Base-by-base conservation (phyloP, 2,888 invertebrate species). In the Punctoribates punctum region DNA sequence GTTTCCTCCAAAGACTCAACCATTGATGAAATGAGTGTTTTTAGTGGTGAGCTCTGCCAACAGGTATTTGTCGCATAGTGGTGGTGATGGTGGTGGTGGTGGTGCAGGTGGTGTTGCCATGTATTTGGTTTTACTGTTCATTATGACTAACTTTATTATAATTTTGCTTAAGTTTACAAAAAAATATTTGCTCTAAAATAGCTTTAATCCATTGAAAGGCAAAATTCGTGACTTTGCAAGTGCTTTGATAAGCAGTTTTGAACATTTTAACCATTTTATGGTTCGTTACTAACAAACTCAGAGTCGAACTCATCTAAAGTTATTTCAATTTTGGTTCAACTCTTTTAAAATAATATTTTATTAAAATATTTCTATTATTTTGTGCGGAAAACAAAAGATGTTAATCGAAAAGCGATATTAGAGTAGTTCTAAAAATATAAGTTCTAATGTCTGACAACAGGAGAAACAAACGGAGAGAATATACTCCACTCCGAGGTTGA, bases 181-280 rank as follows among this genome's bases (percentile, higher is more conserved):
- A 67, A 38, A 34, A 67, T n/a, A 29, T 3, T 1, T 38, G 17
- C n/a, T 38, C n/a, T 42, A 20, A 67, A 67, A 29, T 38, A 15
- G 5, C n/a, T 27, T 67, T 67, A 67, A 67, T 67, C 67, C 38
- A 67, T 67, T 67, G 38, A 67, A 67, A 8, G 13, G 38, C 9
- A 34, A 20, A 67, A 38, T 34, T 67, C 67, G 67, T 67, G 67
- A 67, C 67, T 67, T 67, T 67, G 67, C 67, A 38, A 67, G 20
- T 67, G 67, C 67, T 38, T 67, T 38, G n/a, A 8, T 67, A 67
- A 67, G 38, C 38, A 67, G 20, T 62, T 67, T 25, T 67, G 29
- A 23, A 29, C 17, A 23, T 62, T 62, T 62, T 20, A 62, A 62
- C 29, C 62, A 67, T 38, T 67, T 67, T 67, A 67, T 67, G 38